Conservation (phyloP, 2,113 vertebrate genomes). For the Mormyrus lacerda region DNA sequence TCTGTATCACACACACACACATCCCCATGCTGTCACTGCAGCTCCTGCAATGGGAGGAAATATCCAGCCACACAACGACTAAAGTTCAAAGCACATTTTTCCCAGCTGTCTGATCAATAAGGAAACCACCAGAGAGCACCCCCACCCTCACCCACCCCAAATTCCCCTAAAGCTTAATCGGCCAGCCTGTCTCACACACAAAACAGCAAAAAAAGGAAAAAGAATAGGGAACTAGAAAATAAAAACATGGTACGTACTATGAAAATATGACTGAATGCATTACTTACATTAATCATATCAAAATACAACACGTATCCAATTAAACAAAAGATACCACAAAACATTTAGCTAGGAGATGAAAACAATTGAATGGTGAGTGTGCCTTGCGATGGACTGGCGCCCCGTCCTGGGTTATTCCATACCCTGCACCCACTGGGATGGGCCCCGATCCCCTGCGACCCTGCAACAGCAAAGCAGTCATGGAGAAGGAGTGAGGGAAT, state of each 20-base stretch:
- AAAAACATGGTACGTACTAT: neutral
- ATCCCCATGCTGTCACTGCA: neutral
- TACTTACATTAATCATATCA: neutral
- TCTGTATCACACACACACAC: neutral
- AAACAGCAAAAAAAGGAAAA: neutral
- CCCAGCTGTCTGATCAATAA: neutral
- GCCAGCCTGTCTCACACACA: neutral
- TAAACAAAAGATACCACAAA: neutral
- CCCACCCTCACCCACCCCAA: neutral
- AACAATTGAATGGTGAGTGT: neutral
- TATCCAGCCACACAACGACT: neutral
- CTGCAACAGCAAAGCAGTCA: neutral
- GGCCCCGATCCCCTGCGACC: neutral
- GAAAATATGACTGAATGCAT: neutral
- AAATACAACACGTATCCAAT: neutral
- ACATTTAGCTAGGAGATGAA: neutral
- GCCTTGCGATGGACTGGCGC: neutral
- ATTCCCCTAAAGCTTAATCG: neutral
- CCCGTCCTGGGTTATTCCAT: neutral
- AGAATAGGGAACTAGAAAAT: neutral
- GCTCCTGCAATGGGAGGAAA: neutral
- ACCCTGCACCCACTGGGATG: neutral
- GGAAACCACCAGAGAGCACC: neutral
- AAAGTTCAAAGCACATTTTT: constrained; percentile 1
- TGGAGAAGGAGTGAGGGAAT: neutral